Percentiles rank a stretch among this genome's conserved stretches.
phyloP scores from a whole-genome alignment of 2,113 vertebrate species.

The Pachypanchax playfairii region DNA sequence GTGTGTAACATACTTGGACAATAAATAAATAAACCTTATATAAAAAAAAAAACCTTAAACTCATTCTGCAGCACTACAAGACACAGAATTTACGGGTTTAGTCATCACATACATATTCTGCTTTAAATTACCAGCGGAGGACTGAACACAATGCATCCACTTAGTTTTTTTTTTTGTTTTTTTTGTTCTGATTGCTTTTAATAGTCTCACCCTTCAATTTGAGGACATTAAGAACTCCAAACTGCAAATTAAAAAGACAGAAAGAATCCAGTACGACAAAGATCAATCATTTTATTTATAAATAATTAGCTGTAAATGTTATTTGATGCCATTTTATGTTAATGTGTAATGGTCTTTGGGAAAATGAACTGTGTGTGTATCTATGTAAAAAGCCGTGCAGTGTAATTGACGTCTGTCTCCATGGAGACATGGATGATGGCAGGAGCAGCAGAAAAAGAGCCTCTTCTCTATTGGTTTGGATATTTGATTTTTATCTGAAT shows the following conservation, averaged over 20 bases:
- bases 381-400: conserved; percentile 42
- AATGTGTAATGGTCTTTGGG: not conserved
- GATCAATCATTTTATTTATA: conserved; percentile 1
- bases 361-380: conserved; percentile 9
- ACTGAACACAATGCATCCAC: not conserved
- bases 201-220: not conserved
- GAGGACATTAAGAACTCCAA: not conserved
- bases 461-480: conserved; percentile 7
- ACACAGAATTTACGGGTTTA: not conserved
- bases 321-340: conserved; percentile 4
- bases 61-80: not conserved
- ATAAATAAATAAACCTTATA: no score
- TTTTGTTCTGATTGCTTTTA: not conserved
- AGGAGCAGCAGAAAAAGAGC: conserved; percentile 15
- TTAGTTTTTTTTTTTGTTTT: not conserved
- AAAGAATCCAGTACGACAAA: not conserved
- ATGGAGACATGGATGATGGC: conserved; percentile 61
- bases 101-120: conserved; percentile 2
- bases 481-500: conserved; percentile 1
- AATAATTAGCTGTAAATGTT: not conserved
- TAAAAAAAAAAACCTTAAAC: no score
- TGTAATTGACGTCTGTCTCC: conserved; percentile 64
- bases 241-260: not conserved
- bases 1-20: no score
- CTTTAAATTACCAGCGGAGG: not conserved